Evolutionary conservation across 2,888 invertebrate genomes (phyloP), one percentile per base, ranked within the genome.

Genomic region (Lapara coniferarum): DNA sequence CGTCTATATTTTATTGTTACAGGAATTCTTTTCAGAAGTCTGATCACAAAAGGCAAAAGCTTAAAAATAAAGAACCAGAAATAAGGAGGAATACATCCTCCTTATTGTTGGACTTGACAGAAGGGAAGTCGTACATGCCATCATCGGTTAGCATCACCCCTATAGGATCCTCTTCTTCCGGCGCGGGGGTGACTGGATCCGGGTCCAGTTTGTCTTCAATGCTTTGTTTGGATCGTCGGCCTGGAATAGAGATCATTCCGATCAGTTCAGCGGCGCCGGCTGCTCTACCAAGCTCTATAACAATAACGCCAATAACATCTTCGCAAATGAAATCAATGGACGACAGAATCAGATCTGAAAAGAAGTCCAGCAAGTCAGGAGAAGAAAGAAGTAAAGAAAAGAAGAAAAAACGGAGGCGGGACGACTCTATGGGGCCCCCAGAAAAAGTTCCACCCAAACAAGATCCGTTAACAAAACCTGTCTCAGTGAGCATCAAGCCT

Each of bases 211-310:
- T 94, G 25, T 95, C 95, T 49, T 95, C 96, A 13, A 95, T 96
- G 85, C 84, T 96, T 52, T 95, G 95, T 71, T 87, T 96, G 59
- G 96, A 97, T 76, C 94, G 96, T 70, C 91, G 97, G 46, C 96
- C 96, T 0, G 97, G 97, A 2, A 97, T 98, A 73, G 98, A 98
- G 89, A 97, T 98, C 66, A 97, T 98, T 78, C 97, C 98, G 0
- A 95, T 97, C 72, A 93, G 96, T 2, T 94, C 96, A 14, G 90
- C 95, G 10, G 89, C 96, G 0, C 95, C 95, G 7, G 94, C 96
- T 10, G 94, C 95, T 7, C 86, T 97, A 46, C 96, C 97, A 12
- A 97, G 97, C 81, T 97, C 97, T 0, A 97, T 98, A 71, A 98
- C 98, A 0, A 98, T 98, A 70, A 98, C 98, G 0, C 97, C 98